These are phyloP conservation scores for Trogon surrucura DNA, from an alignment of 2,113 vertebrate genomes.

Conservation along the genomic window DNA sequence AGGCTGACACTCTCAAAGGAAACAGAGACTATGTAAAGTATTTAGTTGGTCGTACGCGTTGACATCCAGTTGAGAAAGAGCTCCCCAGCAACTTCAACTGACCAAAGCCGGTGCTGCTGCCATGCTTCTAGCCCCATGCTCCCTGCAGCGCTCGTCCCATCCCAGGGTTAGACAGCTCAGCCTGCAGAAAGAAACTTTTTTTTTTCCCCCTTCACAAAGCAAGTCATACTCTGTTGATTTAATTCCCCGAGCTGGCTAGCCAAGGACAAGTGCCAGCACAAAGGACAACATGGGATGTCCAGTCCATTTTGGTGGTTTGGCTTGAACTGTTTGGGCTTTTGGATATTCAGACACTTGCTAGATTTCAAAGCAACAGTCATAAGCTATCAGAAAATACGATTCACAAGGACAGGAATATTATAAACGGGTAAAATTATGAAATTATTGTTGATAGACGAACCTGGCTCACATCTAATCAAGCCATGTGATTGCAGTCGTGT, in stretches of 20 bases:
- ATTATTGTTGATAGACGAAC: neutral
- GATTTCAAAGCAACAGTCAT: neutral
- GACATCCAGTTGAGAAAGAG: neutral
- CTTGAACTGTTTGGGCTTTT: neutral
- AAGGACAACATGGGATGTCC: neutral
- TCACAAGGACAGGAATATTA: neutral
- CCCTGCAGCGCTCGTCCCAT: neutral
- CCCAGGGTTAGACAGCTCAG: neutral
- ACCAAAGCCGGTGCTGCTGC: neutral
- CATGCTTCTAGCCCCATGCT: neutral
- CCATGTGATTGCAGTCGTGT: neutral
- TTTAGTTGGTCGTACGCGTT: neutral
- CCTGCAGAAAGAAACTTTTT: neutral
- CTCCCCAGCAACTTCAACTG: neutral
- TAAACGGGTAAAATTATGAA: neutral
- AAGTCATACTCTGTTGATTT: neutral
- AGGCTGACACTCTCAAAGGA: neutral
- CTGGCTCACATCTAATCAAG: neutral
- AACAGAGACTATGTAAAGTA: rapidly evolving
- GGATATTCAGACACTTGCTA: neutral
- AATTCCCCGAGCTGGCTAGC: neutral
- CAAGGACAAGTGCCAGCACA: neutral
- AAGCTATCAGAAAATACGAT: neutral
- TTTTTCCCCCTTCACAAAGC: neutral
- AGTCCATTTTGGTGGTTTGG: neutral